phyloP scores from a whole-genome alignment of 2,113 vertebrate species.

The Forbesichthys papilliferus region DNA sequence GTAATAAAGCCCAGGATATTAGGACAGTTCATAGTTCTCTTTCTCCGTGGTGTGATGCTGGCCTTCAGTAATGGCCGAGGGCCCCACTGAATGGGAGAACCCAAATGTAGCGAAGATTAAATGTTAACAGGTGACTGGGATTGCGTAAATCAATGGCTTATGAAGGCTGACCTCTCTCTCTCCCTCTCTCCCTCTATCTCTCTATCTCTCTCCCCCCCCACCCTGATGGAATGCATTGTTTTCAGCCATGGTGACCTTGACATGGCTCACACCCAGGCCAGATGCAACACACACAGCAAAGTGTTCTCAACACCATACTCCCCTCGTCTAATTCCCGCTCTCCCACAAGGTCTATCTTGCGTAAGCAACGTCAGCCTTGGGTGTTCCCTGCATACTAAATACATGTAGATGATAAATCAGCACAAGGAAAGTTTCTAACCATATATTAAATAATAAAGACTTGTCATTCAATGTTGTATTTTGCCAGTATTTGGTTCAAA shows the following conservation, averaged over 20 bases:
- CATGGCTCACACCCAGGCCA: constrained; percentile 40
- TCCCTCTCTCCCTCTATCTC: neutral
- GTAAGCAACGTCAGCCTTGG: constrained; percentile 10
- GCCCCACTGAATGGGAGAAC: constrained; percentile 61
- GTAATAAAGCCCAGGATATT: neutral
- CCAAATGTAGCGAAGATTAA: constrained; percentile 69
- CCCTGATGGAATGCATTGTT: constrained; percentile 36
- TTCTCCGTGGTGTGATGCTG: constrained; percentile 62
- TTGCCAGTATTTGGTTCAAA: too few species aligned
- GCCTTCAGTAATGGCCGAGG: constrained; percentile 71
- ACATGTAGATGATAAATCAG: constrained; percentile 3
- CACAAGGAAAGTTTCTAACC: neutral
- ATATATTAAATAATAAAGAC: neutral
- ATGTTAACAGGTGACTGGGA: constrained; percentile 64
- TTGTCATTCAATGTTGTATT: too few species aligned
- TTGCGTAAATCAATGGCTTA: constrained; percentile 73
- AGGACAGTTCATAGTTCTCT: constrained; percentile 8
- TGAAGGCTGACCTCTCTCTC: constrained; percentile 64
- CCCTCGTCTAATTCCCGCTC: constrained; percentile 28
- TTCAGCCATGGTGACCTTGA: constrained; percentile 16
- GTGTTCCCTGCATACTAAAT: constrained; percentile 18
- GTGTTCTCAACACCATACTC: constrained; percentile 12
- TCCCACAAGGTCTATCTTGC: constrained; percentile 29
- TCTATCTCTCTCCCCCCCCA: constrained; percentile 1
- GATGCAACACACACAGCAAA: constrained; percentile 20